A percentile compares a stretch with the other conserved stretches of the same genome.
Conservation (phyloP, 1,140 invertebrate species). For the Bombus confusus region DNA sequence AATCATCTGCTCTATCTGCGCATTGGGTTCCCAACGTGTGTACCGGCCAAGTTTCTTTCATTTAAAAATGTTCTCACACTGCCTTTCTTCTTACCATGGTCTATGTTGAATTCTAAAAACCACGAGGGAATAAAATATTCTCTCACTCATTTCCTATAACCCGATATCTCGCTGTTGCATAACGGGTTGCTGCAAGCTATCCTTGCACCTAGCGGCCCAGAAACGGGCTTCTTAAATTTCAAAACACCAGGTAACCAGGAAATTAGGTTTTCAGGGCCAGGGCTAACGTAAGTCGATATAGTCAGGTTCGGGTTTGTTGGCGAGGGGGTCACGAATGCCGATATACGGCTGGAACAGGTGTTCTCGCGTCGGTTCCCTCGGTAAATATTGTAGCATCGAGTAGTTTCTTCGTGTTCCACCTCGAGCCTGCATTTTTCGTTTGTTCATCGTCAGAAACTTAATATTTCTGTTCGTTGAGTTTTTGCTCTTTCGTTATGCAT, state of each 20-base stretch:
- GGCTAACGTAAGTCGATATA: slow-evolving; percentile 42
- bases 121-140: background rate
- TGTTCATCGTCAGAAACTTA: background rate
- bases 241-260: slow-evolving; percentile 43
- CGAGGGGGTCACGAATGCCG: slow-evolving; percentile 24
- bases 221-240: slow-evolving; percentile 29
- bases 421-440: slow-evolving; percentile 32
- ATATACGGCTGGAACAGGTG: slow-evolving; percentile 52
- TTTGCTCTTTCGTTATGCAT: background rate
- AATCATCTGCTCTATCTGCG: background rate
- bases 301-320: slow-evolving; percentile 33
- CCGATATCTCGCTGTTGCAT: background rate
- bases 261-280: slow-evolving; percentile 26
- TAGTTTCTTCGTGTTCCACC: slow-evolving; percentile 32
- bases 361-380: slow-evolving; percentile 34
- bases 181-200: background rate
- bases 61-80: too few species aligned
- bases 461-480: background rate
- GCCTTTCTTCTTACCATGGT: too few species aligned
- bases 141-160: background rate
- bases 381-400: slow-evolving; percentile 36
- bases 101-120: background rate
- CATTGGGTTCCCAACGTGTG: background rate
- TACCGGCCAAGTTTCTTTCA: too few species aligned
- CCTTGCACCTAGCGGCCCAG: background rate